Evolutionary conservation across 2,797 vertebrate species (phyloP).

Genomic region (Percopsis omiscomaycus): DNA sequence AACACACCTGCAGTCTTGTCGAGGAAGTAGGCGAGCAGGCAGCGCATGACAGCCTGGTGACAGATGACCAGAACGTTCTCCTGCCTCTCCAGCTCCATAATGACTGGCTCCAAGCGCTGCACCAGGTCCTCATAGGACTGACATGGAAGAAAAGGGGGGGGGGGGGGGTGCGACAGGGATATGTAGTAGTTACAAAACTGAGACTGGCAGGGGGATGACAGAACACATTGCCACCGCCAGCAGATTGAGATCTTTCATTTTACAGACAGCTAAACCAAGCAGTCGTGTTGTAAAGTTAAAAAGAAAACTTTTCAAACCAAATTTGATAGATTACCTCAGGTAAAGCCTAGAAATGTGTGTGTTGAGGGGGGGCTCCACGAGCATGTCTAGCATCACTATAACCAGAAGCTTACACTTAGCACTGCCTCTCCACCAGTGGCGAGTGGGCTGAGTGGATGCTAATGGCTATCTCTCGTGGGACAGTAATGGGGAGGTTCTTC

Average conservation of each 20-base stretch:
- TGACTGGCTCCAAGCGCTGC: slow-evolving; percentile 94
- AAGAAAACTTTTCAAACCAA: no score
- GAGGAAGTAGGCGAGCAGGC: slow-evolving; percentile 94
- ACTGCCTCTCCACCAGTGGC: neutral
- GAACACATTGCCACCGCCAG: neutral
- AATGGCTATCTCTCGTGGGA: slow-evolving; percentile 9
- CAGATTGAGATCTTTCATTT: slow-evolving; percentile 4
- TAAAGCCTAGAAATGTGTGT: no score
- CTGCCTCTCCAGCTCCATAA: slow-evolving; percentile 98
- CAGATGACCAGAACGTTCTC: slow-evolving; percentile 97
- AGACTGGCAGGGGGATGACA: slow-evolving; percentile 1
- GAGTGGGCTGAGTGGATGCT: slow-evolving; percentile 2
- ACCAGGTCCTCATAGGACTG: slow-evolving; percentile 99
- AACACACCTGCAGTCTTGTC: slow-evolving; percentile 91
- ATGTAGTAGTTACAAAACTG: neutral
- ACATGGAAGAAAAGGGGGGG: neutral
- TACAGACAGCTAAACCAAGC: slow-evolving; percentile 8
- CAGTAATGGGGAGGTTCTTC: no score
- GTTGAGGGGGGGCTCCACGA: no score
- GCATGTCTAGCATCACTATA: neutral
- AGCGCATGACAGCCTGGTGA: slow-evolving; percentile 98
- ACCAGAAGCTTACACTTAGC: slow-evolving; percentile 12
- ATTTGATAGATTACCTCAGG: neutral
- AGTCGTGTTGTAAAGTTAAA: neutral
- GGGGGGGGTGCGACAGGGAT: neutral